Conservation (phyloP, 2,113 vertebrate genomes). For the Hystrix cristata region DNA sequence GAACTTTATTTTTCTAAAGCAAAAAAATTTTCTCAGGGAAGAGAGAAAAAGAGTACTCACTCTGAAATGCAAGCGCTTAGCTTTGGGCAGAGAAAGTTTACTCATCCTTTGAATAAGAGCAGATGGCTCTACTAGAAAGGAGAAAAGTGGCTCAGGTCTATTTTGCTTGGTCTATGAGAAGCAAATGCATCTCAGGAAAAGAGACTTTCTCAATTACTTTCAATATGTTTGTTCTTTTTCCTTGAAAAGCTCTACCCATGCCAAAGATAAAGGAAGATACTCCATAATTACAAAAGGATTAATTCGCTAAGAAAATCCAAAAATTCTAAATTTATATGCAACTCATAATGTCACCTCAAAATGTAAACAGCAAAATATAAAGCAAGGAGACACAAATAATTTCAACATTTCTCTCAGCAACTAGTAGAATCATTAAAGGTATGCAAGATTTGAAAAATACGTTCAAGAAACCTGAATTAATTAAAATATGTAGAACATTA, state of each 20-base stretch:
- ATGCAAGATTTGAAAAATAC: neutral
- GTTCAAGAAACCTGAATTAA: conserved; percentile 8
- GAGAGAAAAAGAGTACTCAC: neutral
- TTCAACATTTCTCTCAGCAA: conserved; percentile 21
- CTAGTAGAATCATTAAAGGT: conserved; percentile 27
- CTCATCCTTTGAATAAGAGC: conserved; percentile 38
- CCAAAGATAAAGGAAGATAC: neutral
- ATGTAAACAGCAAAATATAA: conserved; percentile 52
- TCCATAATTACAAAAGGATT: neutral
- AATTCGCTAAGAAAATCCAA: neutral
- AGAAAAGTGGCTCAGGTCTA: neutral
- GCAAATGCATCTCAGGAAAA: neutral
- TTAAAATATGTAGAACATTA: conserved; percentile 27
- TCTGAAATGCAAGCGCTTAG: conserved; percentile 34
- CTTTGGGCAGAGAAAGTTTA: conserved; percentile 18
- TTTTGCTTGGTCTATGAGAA: conserved; percentile 18
- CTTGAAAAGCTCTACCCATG: conserved; percentile 22
- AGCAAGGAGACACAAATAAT: conserved; percentile 42
- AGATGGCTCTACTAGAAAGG: conserved; percentile 32
- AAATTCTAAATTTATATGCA: neutral
- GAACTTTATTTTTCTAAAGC: neutral
- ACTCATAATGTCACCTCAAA: conserved; percentile 18
- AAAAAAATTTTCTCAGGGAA: conserved; percentile 6
- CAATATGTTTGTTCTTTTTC: conserved; percentile 25
- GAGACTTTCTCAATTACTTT: conserved; percentile 32